phyloP scores from a whole-genome alignment of 2,797 vertebrate species.

The Arctocebus calabarensis region DNA sequence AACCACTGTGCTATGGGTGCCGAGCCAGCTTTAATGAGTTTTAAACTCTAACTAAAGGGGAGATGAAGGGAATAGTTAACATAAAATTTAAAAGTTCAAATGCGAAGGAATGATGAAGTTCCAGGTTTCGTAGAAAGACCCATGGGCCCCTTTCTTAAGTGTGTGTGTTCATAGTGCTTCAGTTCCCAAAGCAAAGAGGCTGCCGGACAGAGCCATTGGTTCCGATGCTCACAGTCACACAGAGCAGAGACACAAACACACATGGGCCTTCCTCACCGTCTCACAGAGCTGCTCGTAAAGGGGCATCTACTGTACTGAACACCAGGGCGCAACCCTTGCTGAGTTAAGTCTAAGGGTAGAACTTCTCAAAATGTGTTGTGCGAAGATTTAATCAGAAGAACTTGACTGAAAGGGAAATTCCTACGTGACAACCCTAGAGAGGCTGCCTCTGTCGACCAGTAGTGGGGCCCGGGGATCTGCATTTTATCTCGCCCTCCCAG shows the following conservation, averaged over 20 bases:
- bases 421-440: neutral
- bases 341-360: neutral
- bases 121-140: neutral
- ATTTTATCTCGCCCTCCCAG: neutral
- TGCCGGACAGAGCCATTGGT: neutral
- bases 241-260: neutral
- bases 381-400: neutral
- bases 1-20: no score
- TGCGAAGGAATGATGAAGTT: neutral
- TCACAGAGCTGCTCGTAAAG: rapidly evolving
- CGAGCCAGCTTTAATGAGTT: neutral
- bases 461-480: neutral
- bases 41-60: neutral
- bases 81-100: neutral
- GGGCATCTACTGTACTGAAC: neutral
- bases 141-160: neutral
- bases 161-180: neutral
- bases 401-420: neutral
- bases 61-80: neutral
- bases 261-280: rapidly evolving
- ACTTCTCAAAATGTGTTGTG: neutral
- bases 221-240: no score
- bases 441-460: rapidly evolving
- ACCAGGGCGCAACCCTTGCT: neutral
- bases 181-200: neutral